Base-by-base conservation (phyloP, 2,797 vertebrate species). In the Pogonophryne albipinna region DNA sequence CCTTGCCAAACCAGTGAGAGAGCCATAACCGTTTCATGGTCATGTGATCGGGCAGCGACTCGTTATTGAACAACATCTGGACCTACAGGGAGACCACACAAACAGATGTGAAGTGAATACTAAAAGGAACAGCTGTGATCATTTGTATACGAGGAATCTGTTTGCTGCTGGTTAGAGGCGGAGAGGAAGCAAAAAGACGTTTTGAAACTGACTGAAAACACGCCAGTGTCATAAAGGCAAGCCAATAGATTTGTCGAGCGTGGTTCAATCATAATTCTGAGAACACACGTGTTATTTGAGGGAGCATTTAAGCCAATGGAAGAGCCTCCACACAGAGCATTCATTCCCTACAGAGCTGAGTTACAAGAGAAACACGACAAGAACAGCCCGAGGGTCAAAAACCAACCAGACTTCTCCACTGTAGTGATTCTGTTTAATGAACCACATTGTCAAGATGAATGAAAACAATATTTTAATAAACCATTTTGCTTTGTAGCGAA, bases 11-110 rank as follows among this genome's bases (percentile, higher is more conserved):
- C 97, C 97, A 99, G 87, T 95, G 96, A 0, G 97, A 97, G 7
- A 99, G 96, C 98, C 98, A 99, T 76, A 99, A 92, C 82, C 97
- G 96, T 71, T 99, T 99, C 97, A 99, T 97, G 31, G 98, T 99
- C 97, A 99, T 97, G 93, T 98, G 96, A 93, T 99, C 98, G 0
- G 97, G 97, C 74, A 99, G 95, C 59, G 94, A 93, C 92, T 98
- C 96, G 4, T 96, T 97, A 93, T 97, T 96, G 86, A 98, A 97
- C 74, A 99, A 93, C 91, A 99, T 96, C 94, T 98, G 97, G 83
- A 99, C 97, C 98, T 99, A 80, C 0, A 47, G 9, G 55, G 65
- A 89, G 80, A 91, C 59, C 78, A 84, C 74, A 92, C 71, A 86
- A 71, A 81, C 82, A 88, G 71, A 80, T 52, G 68, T 79, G 38